Percentiles rank a stretch among this genome's conserved stretches.
Conservation (phyloP, 2,113 vertebrate genomes). For the Corapipo altera region DNA sequence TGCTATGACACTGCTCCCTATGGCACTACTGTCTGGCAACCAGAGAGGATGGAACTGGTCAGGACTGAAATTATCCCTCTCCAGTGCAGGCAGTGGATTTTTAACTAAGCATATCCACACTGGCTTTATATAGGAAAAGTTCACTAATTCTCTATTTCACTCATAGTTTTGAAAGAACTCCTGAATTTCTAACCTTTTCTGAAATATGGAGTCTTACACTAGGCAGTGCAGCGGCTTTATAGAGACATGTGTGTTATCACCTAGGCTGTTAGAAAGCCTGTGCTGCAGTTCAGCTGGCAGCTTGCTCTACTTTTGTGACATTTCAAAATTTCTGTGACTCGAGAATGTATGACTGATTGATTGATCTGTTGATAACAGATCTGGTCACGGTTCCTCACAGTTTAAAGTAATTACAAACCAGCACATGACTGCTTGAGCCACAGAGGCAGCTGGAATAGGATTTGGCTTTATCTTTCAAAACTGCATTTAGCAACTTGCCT, state of each 20-base stretch:
- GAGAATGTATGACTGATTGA: constrained; percentile 54
- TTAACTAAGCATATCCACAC: not conserved
- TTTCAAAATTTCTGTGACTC: constrained; percentile 44
- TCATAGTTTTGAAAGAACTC: not conserved
- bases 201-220: not conserved
- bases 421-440: constrained; percentile 51
- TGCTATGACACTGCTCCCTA: not conserved
- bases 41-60: not conserved
- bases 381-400: not conserved
- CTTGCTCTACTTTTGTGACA: constrained; percentile 48
- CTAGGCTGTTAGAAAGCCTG: constrained; percentile 11
- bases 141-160: not conserved
- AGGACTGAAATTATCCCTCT: not conserved
- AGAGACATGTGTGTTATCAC: not conserved
- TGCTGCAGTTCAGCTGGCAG: constrained; percentile 32
- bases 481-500: constrained; percentile 63
- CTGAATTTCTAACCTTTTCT: not conserved
- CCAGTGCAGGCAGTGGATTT: not conserved
- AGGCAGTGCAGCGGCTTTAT: not conserved
- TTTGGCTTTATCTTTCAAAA: constrained; percentile 61
- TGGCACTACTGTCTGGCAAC: not conserved
- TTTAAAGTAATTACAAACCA: constrained; percentile 64
- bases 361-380: constrained; percentile 60
- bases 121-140: not conserved
- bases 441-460: constrained; percentile 55